Evolutionary conservation across 2,113 vertebrate genomes (phyloP), one percentile per base, ranked within the genome.

Genomic region (Rhinopithecus roxellana): DNA sequence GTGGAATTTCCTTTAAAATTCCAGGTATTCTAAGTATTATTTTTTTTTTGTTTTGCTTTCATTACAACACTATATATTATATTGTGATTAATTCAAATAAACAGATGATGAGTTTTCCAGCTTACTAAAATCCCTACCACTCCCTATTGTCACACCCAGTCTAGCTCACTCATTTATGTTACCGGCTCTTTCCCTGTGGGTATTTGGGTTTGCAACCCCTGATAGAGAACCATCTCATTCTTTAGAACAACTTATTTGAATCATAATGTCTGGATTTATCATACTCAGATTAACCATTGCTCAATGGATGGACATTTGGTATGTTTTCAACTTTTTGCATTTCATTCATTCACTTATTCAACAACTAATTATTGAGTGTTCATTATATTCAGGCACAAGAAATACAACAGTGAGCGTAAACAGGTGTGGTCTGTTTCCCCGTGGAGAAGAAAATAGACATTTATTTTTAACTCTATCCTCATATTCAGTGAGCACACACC

Each of bases 401-500:
- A 11, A 40, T 22, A 16, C 1, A 27, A 1, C 45, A 6, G 1
- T 11, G 22, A 75, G 3, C 43, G 1, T 8, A 38, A 43, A 59
- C 4, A 6, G 82, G 5, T 2, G 3, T 3, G 5, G 35, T 13
- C 13, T 45, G 22, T 59, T 2, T 25, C 45, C 55, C 69, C 87
- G 0, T 1, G 16, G 48, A 90, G 72, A 72, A 78, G 10, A 35
- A 64, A 72, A 16, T 16, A 27, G 61, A 38, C 5, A 0, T 13
- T 82, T 45, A 12, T 10, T 40, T 70, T 67, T 43, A 55, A 30
- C 11, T 59, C 45, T 7, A 3, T 10, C 3, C 55, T 64, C 10
- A 1, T 1, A 6, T 6, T 59, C 77, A 83, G 61, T 12, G 84
- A 61, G 40, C 20, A 7, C 1, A 0, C 7, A 3, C 6, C 30